Evolutionary conservation across 2,113 vertebrate genomes (phyloP), one percentile per base, ranked within the genome.

Genomic region (Pelusios castaneus): DNA sequence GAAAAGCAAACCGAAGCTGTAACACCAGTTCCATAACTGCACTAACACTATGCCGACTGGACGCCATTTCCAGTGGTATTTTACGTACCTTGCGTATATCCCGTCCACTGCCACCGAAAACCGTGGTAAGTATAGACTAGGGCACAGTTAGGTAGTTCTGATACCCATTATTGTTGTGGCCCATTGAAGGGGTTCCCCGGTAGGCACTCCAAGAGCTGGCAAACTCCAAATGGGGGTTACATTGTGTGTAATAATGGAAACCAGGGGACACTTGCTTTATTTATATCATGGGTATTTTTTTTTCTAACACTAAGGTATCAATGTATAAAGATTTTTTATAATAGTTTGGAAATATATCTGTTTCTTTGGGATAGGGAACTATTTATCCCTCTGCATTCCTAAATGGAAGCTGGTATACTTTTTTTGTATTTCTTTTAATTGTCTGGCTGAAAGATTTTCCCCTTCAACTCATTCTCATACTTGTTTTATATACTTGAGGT

Each of bases 231-330:
- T 58, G 56, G 56, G 27, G 27, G 56, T 58, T 29, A 58, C 27
- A 27, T 29, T 56, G 58, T 60, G 29, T 31, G 31, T 34, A 8
- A n/a, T 58, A 82, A 77, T 75, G 0, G 7, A 43, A 45, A 54
- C 51, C 4, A 63, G 0, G 2, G 16, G 21, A n/a, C 34, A 2
- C 41, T 45, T 80, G 8, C 4, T 89, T 0, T 88, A 56, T 77
- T 88, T 82, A 43, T 85, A 0, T 29, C 47, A 29, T 1, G 0
- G 34, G 17, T 41, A 41, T 17, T 63, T 63, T 63, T 63, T 63
- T 60, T 73, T 41, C 34, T 73, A 73, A 41, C 10, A 41, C 22
- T 43, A 25, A n/a, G 10, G 19, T 55, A 6, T 0, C 34, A 45
- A 5, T 90, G 2, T 6, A 0, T 3, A 21, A 60, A 60, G 41